phyloP scores from a whole-genome alignment of 1,140 invertebrate genomes.

The Cepaea nemoralis region DNA sequence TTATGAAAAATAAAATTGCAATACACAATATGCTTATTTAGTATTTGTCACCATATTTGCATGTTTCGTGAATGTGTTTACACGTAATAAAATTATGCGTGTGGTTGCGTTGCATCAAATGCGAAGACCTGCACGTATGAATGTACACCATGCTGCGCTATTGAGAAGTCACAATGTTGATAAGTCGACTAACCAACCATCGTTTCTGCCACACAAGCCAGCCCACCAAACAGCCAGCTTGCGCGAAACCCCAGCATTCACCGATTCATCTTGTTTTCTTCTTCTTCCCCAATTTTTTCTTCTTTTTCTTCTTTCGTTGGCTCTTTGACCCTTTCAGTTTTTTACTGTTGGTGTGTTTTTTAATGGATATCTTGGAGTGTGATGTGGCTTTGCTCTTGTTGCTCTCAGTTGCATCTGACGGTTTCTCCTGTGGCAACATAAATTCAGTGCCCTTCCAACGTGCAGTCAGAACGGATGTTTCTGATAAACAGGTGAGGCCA shows the following conservation, averaged over 20 bases:
- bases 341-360: not conserved
- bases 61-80: too few relatives aligned
- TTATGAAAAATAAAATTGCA: too few relatives aligned
- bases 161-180: not conserved
- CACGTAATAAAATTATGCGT: too few relatives aligned
- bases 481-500: too few relatives aligned
- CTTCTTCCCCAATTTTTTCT: not conserved
- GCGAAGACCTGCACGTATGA: too few relatives aligned
- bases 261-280: not conserved
- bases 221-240: not conserved
- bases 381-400: not conserved
- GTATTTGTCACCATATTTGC: too few relatives aligned
- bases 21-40: too few relatives aligned
- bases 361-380: not conserved
- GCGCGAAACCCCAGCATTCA: not conserved
- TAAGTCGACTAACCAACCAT: not conserved
- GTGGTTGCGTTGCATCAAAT: too few relatives aligned
- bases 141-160: not conserved
- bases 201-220: not conserved
- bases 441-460: not conserved
- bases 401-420: not conserved
- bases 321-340: constrained; percentile 5
- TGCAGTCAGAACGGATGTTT: too few relatives aligned
- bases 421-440: not conserved
- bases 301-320: not conserved